Base-by-base conservation (phyloP, 2,797 vertebrate genomes). In the Sorex maritimensis region DNA sequence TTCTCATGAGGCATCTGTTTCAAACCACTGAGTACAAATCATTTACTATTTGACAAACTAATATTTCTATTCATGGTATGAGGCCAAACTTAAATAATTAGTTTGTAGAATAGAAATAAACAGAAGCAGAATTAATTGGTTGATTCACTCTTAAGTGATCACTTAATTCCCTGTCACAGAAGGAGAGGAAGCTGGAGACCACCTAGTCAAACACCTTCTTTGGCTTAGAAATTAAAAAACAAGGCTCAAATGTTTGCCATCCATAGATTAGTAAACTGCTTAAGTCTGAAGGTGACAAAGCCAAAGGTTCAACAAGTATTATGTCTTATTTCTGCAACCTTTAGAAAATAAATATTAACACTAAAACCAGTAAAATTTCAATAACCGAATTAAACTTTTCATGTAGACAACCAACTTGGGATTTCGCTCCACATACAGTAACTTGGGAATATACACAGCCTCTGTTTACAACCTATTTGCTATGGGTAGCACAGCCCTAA, bases 401-500 rank as follows among this genome's bases (percentile, higher is more conserved):
- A 0, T 96, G 97, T 96, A 96, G 96, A 97, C 95, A 0, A 96
- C 96, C 96, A 98, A 96, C 97, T 97, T 97, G 95, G 94, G 96
- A 95, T 97, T 97, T 98, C 97, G 95, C 95, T 96, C 96, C 92
- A 96, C 95, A 98, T 87, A 95, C 97, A 98, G 97, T 97, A 98
- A 97, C 96, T 97, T 95, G 95, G 97, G 97, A 98, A 98, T 97
- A 98, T 97, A 98, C 97, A 97, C 95, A 96, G 97, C 97, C 97
- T 97, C 96, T 98, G 98, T 98, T 98, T 98, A 61, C 58, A 19
- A 21, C 58, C 15, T 61, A 23, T 61, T 61, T 61, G 0, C 58
- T 19, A 61, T 61, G 58, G 15, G 17, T 21, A 98, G 91, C 83
- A 80, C 30, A 71, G 68, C 63, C 84, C 97, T 94, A 98, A 97